A percentile compares a stretch with the other conserved stretches of the same genome.
These are phyloP conservation scores for Trogon melanurus DNA, from an alignment of 2,113 vertebrate species.

Conservation along the genomic window DNA sequence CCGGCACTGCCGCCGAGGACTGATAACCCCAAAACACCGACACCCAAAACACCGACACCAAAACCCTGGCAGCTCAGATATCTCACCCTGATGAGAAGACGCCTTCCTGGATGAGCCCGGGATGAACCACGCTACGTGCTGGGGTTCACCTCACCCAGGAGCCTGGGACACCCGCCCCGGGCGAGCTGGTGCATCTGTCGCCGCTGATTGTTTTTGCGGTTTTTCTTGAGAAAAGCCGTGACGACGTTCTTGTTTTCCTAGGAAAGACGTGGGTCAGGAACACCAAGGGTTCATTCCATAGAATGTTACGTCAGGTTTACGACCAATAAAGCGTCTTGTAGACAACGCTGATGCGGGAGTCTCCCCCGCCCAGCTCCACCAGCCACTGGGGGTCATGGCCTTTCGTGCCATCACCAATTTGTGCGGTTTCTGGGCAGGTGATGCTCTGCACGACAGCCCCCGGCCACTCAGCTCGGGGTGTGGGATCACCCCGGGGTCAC, in stretches of 20 bases:
- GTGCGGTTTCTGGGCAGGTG: no score
- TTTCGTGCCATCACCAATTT: no score
- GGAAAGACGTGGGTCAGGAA: not conserved
- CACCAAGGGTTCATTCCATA: not conserved
- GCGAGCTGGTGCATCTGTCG: fast-evolving
- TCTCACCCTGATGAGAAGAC: not conserved
- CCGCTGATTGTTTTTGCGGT: not conserved
- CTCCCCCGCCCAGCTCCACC: not conserved
- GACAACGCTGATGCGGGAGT: not conserved
- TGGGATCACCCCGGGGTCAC: not conserved
- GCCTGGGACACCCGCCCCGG: not conserved
- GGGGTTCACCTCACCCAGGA: not conserved
- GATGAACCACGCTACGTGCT: not conserved
- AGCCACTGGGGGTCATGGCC: fast-evolving
- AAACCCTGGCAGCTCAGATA: fast-evolving
- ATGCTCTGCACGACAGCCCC: not conserved
- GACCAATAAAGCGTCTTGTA: not conserved
- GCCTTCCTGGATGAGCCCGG: not conserved
- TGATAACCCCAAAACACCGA: fast-evolving
- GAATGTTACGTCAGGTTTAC: fast-evolving
- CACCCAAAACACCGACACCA: fast-evolving
- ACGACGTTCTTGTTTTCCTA: fast-evolving
- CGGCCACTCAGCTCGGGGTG: not conserved
- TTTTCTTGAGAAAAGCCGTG: not conserved
- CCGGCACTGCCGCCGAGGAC: fast-evolving